phyloP scores from a whole-genome alignment of 2,797 vertebrate species.

The Apogon hyalosoma region DNA sequence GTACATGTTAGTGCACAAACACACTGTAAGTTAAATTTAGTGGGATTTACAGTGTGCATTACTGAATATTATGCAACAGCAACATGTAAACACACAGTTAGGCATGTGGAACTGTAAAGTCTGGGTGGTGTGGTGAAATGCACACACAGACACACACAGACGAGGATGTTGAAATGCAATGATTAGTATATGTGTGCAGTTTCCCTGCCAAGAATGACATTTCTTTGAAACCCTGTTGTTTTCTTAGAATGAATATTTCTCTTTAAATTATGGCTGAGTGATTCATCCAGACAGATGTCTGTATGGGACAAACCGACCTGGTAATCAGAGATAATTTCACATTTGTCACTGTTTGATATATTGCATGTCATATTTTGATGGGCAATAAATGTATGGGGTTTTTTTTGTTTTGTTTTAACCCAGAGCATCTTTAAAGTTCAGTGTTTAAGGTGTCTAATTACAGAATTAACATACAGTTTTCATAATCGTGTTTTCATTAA shows the following conservation, averaged over 20 bases:
- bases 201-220: constrained; percentile 22
- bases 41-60: neutral
- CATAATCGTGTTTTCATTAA: too few relatives aligned
- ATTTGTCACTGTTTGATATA: too few relatives aligned
- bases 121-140: constrained; percentile 49
- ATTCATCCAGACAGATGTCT: neutral
- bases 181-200: constrained; percentile 32
- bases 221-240: constrained; percentile 15
- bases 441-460: too few relatives aligned
- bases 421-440: too few relatives aligned
- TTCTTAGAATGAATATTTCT: neutral
- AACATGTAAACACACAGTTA: constrained; percentile 45
- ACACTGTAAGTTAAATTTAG: neutral
- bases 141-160: constrained; percentile 12
- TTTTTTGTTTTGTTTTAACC: too few relatives aligned
- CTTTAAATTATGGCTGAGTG: neutral
- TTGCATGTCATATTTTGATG: too few relatives aligned
- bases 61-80: constrained; percentile 25
- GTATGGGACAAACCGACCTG: neutral
- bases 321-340: neutral
- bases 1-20: too few relatives aligned
- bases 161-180: constrained; percentile 45
- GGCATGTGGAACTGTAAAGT: constrained; percentile 39
- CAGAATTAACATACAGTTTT: too few relatives aligned
- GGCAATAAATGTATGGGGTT: too few relatives aligned